Evolutionary conservation across 2,888 invertebrate species (phyloP).

Genomic region (Zaprionus bogoriensis): DNA sequence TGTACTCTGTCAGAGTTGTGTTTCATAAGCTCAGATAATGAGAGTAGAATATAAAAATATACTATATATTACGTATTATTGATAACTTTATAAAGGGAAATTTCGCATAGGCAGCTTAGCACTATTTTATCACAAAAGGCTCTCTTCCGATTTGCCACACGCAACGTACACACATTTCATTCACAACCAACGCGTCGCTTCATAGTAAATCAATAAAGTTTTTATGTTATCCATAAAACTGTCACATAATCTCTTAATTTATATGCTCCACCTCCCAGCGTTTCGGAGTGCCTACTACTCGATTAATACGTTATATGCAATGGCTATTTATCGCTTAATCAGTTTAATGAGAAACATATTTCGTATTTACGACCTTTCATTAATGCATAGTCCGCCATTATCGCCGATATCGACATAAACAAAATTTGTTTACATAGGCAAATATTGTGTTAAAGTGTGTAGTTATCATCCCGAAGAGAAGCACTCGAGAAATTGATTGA

Average conservation of each 20-base stretch:
- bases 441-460: constrained; percentile 7
- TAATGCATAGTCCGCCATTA: constrained; percentile 30
- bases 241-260: constrained; percentile 56
- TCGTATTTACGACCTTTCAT: constrained; percentile 47
- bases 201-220: constrained; percentile 51
- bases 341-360: constrained; percentile 46
- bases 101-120: background rate
- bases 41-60: background rate
- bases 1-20: background rate
- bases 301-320: constrained; percentile 33
- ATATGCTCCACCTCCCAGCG: constrained; percentile 5
- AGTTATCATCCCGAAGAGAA: background rate
- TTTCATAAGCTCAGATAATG: background rate
- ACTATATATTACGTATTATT: background rate
- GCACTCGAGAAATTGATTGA: background rate
- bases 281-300: constrained; percentile 2
- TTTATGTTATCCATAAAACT: constrained; percentile 55
- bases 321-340: constrained; percentile 64
- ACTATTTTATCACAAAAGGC: background rate
- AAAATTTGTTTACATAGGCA: constrained; percentile 30
- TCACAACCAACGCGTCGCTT: background rate
- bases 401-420: constrained; percentile 8
- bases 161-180: background rate
- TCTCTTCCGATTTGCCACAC: background rate
- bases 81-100: background rate